phyloP scores from a whole-genome alignment of 2,888 invertebrate species.

The Theretra japonica region DNA sequence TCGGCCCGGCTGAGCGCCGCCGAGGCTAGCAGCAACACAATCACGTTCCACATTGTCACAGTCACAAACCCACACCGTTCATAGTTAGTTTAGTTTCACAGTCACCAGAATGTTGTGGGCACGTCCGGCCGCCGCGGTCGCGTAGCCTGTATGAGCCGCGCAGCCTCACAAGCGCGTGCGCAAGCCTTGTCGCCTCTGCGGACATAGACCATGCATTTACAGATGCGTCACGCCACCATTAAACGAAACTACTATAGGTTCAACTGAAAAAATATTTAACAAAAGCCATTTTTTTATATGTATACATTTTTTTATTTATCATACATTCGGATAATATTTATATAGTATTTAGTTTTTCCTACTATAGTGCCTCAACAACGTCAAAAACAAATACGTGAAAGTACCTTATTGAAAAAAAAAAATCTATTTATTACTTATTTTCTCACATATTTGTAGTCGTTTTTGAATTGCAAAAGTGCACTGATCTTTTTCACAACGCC shows the following conservation, averaged over 20 bases:
- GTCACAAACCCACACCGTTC: slow-evolving; percentile 59
- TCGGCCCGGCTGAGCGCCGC: slow-evolving; percentile 59
- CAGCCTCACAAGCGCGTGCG: slow-evolving; percentile 42
- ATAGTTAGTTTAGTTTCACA: slow-evolving; percentile 64
- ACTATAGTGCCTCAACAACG: too few relatives aligned
- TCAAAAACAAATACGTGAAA: too few relatives aligned
- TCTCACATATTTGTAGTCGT: too few relatives aligned
- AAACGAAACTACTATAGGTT: background rate
- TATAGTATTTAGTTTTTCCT: too few relatives aligned
- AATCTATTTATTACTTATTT: too few relatives aligned
- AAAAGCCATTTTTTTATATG: too few relatives aligned
- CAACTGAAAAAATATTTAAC: background rate
- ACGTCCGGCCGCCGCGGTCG: slow-evolving; percentile 65
- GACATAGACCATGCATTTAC: slow-evolving; percentile 46
- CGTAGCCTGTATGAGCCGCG: slow-evolving; percentile 62
- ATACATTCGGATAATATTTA: too few relatives aligned
- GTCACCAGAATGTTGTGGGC: slow-evolving; percentile 36
- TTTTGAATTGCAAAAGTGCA: too few relatives aligned
- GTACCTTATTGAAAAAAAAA: too few relatives aligned
- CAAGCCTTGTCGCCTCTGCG: slow-evolving; percentile 34
- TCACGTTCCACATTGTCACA: slow-evolving; percentile 69
- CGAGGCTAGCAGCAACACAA: slow-evolving; percentile 50
- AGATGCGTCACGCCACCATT: slow-evolving; percentile 36
- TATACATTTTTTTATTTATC: too few relatives aligned
- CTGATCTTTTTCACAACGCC: too few relatives aligned